phyloP scores from a whole-genome alignment of 2,888 invertebrate genomes.

The Tiphia femorata region DNA sequence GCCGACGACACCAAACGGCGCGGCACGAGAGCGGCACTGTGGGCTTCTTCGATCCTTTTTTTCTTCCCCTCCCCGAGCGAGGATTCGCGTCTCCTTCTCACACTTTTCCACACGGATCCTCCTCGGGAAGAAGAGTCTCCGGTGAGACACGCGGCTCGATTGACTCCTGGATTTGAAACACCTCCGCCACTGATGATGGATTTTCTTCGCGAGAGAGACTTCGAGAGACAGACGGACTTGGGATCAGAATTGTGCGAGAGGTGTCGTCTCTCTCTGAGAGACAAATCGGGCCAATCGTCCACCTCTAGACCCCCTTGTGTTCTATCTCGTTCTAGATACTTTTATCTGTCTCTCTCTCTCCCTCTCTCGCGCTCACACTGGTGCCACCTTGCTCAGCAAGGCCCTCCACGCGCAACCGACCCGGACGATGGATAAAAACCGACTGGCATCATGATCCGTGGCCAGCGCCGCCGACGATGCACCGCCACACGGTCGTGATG shows the following conservation, averaged over 20 bases:
- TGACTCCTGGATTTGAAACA: too few species aligned
- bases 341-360: neutral
- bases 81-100: slow-evolving; percentile 28
- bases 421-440: slow-evolving; percentile 44
- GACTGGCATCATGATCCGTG: slow-evolving; percentile 32
- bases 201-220: neutral
- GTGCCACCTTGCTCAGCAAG: slow-evolving; percentile 20
- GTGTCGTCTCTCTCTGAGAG: neutral
- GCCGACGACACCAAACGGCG: slow-evolving; percentile 50
- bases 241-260: too few species aligned
- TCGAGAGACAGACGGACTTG: neutral
- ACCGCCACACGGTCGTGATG: slow-evolving; percentile 17
- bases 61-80: neutral
- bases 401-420: slow-evolving; percentile 20
- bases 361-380: slow-evolving; percentile 3
- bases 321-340: neutral
- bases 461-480: slow-evolving; percentile 4
- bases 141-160: neutral
- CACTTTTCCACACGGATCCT: neutral
- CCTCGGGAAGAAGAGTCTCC: neutral
- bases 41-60: slow-evolving; percentile 32
- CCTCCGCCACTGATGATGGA: too few species aligned
- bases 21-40: slow-evolving; percentile 10
- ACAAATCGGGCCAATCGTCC: too few species aligned
- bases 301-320: too few species aligned